Percentiles rank a stretch among this genome's conserved stretches.
phyloP scores from a whole-genome alignment of 1,140 invertebrate genomes.

The Papilio polytes region DNA sequence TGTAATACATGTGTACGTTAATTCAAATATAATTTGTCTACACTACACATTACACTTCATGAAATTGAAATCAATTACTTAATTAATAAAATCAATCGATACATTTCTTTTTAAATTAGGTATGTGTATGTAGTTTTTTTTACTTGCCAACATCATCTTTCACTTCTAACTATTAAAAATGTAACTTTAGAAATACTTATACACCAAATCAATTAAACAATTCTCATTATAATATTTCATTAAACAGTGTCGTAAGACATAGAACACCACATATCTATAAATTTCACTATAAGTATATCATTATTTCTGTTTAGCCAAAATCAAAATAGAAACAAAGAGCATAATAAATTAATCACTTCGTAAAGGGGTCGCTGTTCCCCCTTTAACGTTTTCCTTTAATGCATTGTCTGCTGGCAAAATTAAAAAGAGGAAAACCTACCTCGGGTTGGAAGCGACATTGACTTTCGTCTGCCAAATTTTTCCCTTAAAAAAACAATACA shows the following conservation, averaged over 20 bases:
- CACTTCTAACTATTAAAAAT: not conserved
- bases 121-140: too few species aligned
- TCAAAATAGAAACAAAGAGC: conserved; percentile 80
- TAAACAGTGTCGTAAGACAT: not conserved
- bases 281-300: conserved; percentile 46
- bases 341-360: conserved; percentile 82
- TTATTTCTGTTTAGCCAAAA: conserved; percentile 62
- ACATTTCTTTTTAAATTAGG: too few species aligned
- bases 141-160: not conserved
- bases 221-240: not conserved
- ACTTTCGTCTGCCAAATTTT: conserved; percentile 53
- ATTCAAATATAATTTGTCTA: not conserved
- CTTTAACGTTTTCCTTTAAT: conserved; percentile 79
- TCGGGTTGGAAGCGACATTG: conserved; percentile 65
- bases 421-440: conserved; percentile 78
- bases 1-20: not conserved
- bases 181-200: too few species aligned
- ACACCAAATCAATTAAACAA: too few species aligned
- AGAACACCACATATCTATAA: not conserved
- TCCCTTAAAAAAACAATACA: conserved; percentile 40
- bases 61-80: too few species aligned
- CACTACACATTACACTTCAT: not conserved
- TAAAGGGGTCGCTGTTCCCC: conserved; percentile 74
- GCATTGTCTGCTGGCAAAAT: conserved; percentile 79
- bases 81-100: too few species aligned